phyloP scores from a whole-genome alignment of 2,113 vertebrate species.

The Bucco capensis region DNA sequence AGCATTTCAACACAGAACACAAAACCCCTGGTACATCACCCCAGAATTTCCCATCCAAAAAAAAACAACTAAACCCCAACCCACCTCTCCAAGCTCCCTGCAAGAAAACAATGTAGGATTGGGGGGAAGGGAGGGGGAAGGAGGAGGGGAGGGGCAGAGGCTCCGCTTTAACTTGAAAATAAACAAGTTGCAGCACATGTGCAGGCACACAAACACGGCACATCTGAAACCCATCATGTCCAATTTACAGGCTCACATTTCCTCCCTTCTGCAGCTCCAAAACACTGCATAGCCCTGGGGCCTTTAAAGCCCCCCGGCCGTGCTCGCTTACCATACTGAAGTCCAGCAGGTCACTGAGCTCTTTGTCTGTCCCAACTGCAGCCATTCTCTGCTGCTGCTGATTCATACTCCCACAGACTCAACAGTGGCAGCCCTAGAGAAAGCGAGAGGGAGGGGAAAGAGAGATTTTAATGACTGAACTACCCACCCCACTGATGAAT shows the following conservation, averaged over 20 bases:
- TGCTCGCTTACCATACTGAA: constrained; percentile 93
- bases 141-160: background rate
- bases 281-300: background rate
- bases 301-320: background rate
- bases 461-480: constrained; percentile 60
- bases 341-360: constrained; percentile 98
- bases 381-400: constrained; percentile 96
- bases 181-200: constrained; percentile 65
- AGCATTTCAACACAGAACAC: background rate
- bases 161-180: constrained; percentile 43
- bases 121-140: background rate
- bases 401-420: constrained; percentile 90
- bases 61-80: background rate
- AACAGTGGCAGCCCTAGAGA: constrained; percentile 79
- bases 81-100: background rate
- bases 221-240: constrained; percentile 55
- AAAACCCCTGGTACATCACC: background rate
- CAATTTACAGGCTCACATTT: constrained; percentile 46
- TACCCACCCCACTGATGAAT: constrained; percentile 45
- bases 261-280: constrained; percentile 13
- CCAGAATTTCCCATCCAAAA: background rate
- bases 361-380: constrained; percentile 97
- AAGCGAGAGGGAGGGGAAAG: constrained; percentile 53
- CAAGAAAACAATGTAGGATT: background rate
- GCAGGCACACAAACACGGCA: constrained; percentile 47